A percentile compares a stretch with the other conserved stretches of the same genome.
phyloP scores from a whole-genome alignment of 2,797 vertebrate genomes.

The Siniperca undulata region DNA sequence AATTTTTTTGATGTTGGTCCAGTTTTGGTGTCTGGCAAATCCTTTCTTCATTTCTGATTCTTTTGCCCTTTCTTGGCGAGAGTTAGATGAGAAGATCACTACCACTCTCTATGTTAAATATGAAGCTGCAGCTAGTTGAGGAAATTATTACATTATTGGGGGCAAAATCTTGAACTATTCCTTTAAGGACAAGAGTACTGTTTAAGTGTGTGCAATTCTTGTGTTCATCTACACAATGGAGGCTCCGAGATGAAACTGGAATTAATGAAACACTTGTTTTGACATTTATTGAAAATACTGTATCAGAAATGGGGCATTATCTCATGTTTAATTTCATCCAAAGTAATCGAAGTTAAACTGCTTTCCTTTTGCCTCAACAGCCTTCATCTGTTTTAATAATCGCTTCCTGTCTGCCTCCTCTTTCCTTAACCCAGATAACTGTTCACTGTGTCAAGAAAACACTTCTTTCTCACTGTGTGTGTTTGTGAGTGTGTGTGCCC shows the following conservation, averaged over 20 bases:
- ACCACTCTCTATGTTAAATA: no score
- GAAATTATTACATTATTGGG: no score
- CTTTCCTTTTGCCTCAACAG: background rate
- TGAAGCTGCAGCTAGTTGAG: no score
- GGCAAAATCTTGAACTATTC: background rate
- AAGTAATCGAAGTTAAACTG: conserved; percentile 13
- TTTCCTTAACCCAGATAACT: conserved; percentile 63
- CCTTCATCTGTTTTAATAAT: conserved; percentile 40
- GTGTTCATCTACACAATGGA: background rate
- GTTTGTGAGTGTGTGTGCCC: conserved; percentile 25
- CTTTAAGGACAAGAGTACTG: background rate
- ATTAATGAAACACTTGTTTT: background rate
- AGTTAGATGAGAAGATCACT: no score
- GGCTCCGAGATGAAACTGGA: background rate
- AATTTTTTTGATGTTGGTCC: no score
- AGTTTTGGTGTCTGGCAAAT: no score
- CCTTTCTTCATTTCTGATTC: no score
- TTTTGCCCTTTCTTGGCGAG: no score
- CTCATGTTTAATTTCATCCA: conserved; percentile 14
- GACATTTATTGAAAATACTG: conserved; percentile 17
- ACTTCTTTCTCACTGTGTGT: conserved; percentile 20
- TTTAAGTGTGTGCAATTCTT: background rate
- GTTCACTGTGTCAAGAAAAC: conserved; percentile 59
- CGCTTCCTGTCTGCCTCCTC: conserved; percentile 35
- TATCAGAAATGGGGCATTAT: background rate